phyloP scores from a whole-genome alignment of 2,888 invertebrate species.

The Salticus scenicus region DNA sequence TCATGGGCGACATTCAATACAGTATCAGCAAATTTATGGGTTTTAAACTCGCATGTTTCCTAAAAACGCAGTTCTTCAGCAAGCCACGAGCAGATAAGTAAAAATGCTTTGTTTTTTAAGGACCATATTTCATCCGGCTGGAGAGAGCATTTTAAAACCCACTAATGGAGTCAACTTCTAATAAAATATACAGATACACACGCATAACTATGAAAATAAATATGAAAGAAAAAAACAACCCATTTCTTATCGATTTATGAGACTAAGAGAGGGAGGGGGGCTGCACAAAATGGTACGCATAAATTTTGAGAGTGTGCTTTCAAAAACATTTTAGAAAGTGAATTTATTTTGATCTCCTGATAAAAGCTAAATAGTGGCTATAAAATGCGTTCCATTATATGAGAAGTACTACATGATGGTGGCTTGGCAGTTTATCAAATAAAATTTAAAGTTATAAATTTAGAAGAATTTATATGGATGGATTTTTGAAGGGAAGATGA shows the following conservation, averaged over 20 bases:
- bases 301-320: constrained; percentile 37
- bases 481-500: not conserved
- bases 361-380: constrained; percentile 22
- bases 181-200: constrained; percentile 18
- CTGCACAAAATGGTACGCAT: constrained; percentile 35
- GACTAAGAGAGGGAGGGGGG: not conserved
- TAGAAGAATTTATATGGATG: not conserved
- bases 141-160: constrained; percentile 18
- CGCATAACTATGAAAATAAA: constrained; percentile 14
- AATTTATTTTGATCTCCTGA: constrained; percentile 26
- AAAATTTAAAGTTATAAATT: constrained; percentile 17
- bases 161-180: constrained; percentile 21
- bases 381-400: constrained; percentile 10
- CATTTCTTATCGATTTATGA: constrained; percentile 38
- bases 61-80: not conserved
- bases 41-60: constrained; percentile 1
- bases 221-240: constrained; percentile 11
- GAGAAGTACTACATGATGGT: not conserved
- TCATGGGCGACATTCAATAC: constrained; percentile 1
- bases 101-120: constrained; percentile 10
- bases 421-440: constrained; percentile 3
- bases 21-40: constrained; percentile 8
- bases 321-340: constrained; percentile 1
- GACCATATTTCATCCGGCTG: constrained; percentile 5
- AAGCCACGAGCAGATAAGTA: constrained; percentile 8